Evolutionary conservation across 2,888 invertebrate species (phyloP).

Genomic region (Lochmaea capreae): DNA sequence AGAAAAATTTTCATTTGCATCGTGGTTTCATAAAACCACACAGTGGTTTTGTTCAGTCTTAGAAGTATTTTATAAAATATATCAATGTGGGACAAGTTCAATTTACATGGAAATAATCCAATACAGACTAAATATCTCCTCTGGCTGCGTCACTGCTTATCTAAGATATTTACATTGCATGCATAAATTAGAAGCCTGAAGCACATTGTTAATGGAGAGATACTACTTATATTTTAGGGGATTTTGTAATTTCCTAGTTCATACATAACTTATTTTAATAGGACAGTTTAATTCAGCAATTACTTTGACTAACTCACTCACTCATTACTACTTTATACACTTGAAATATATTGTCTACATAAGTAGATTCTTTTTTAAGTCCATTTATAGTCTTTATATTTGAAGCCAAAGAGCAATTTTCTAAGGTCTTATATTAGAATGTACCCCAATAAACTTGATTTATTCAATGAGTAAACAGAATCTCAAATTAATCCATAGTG

Average conservation of each 20-base stretch:
- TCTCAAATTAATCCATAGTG: background rate
- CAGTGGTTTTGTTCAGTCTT: too few species aligned
- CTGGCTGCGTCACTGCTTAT: slow-evolving; percentile 20
- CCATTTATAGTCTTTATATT: slow-evolving; percentile 22
- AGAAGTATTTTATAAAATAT: too few species aligned
- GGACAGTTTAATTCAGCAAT: slow-evolving; percentile 54
- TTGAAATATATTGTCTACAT: slow-evolving; percentile 29
- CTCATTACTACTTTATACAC: slow-evolving; percentile 45
- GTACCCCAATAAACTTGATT: slow-evolving; percentile 23
- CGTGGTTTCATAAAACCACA: too few species aligned
- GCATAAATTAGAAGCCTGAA: slow-evolving; percentile 57
- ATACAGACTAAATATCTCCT: background rate
- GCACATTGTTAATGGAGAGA: slow-evolving; percentile 60
- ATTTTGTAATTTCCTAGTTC: slow-evolving; percentile 55
- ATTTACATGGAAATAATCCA: background rate
- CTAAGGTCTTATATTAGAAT: slow-evolving; percentile 13
- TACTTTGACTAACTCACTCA: slow-evolving; percentile 49
- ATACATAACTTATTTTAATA: slow-evolving; percentile 56
- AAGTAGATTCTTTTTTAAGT: slow-evolving; percentile 25
- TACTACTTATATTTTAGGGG: slow-evolving; percentile 56
- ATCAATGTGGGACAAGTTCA: background rate
- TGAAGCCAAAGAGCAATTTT: slow-evolving; percentile 22
- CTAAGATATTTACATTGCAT: slow-evolving; percentile 57
- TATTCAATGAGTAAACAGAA: slow-evolving; percentile 7
- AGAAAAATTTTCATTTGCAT: too few species aligned